Base-by-base conservation (phyloP, 2,888 invertebrate species). In the Reticulitermes lucifugus region DNA sequence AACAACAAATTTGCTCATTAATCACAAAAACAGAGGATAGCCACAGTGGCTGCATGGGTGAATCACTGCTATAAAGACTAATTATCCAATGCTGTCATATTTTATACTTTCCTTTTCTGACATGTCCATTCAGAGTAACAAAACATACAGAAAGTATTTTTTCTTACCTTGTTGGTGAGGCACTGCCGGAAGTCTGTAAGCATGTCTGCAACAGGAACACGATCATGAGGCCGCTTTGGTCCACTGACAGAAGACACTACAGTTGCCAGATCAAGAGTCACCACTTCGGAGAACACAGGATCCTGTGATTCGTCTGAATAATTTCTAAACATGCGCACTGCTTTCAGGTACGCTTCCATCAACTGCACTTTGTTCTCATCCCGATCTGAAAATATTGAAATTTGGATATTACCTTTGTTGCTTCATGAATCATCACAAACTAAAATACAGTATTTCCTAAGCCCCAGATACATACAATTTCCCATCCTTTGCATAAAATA, bases 231-330 rank as follows among this genome's bases (percentile, higher is more conserved):
- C 83, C 99, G 92, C 90, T 99, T 99, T 0, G 99, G 99, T 0
- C 99, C 99, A 86, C 98, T 98, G 22, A 99, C 96, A 35, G 98
- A 98, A 2, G 99, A 97, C 82, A 97, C 98, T 0, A 99, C 98
- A 0, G 96, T 95, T 0, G 93, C 91, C 77, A 99, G 92, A 90
- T 99, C 98, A 88, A 99, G 90, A 75, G 96, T 95, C 0, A 97
- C 95, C 22, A 96, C 93, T 94, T 96, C 89, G 46, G 90, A 86
- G 90, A 96, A 98, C 35, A 94, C 90, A 0, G 98, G 98, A 90
- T 98, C 98, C 89, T 97, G 94, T 0, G 91, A 91, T 0, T 93
- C 90, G 88, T 97, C 93, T 12, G 92, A 92, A 90, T 96, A 99
- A 90, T 99, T 94, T 65, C 98, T 92, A 89, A 98, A 94, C 93